Percentiles rank a stretch among this genome's conserved stretches.
phyloP scores from a whole-genome alignment of 2,888 invertebrate species.

The Anaspis maculata region DNA sequence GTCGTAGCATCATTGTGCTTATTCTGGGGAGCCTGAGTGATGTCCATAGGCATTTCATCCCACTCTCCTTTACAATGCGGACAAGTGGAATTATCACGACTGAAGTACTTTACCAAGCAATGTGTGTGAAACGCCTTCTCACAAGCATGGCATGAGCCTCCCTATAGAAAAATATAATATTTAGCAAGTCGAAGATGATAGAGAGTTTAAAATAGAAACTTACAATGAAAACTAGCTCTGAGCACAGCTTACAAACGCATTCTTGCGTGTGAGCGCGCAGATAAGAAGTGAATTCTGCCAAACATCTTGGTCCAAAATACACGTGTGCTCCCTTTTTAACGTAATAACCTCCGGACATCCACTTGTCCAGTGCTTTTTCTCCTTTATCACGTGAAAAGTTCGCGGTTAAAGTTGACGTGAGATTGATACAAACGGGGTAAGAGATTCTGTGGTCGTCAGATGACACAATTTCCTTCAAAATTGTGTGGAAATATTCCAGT shows the following conservation, averaged over 20 bases:
- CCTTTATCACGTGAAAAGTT: conserved; percentile 25
- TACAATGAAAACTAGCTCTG: conserved; percentile 32
- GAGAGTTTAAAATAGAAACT: conserved; percentile 12
- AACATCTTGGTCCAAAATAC: conserved; percentile 31
- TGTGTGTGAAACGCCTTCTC: too few relatives aligned
- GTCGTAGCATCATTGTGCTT: neutral
- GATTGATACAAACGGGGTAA: conserved; percentile 27
- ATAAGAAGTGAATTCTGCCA: conserved; percentile 32
- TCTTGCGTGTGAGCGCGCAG: conserved; percentile 26
- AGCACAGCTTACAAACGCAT: conserved; percentile 30
- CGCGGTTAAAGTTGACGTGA: conserved; percentile 25
- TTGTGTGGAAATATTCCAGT: conserved; percentile 32
- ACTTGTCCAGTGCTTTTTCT: conserved; percentile 27
- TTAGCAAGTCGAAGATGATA: too few relatives aligned
- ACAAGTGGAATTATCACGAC: too few relatives aligned
- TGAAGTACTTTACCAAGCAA: too few relatives aligned
- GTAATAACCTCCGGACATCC: conserved; percentile 29
- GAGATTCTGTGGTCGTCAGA: conserved; percentile 25
- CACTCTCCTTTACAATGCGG: too few relatives aligned
- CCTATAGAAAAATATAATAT: too few relatives aligned
- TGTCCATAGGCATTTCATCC: too few relatives aligned
- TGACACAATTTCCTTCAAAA: conserved; percentile 29
- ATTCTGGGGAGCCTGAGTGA: too few relatives aligned
- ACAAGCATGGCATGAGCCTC: too few relatives aligned
- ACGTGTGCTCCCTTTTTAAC: conserved; percentile 23